Evolutionary conservation across 2,113 vertebrate species (phyloP), one percentile per base, ranked within the genome.

Genomic region (Ophiodon elongatus): DNA sequence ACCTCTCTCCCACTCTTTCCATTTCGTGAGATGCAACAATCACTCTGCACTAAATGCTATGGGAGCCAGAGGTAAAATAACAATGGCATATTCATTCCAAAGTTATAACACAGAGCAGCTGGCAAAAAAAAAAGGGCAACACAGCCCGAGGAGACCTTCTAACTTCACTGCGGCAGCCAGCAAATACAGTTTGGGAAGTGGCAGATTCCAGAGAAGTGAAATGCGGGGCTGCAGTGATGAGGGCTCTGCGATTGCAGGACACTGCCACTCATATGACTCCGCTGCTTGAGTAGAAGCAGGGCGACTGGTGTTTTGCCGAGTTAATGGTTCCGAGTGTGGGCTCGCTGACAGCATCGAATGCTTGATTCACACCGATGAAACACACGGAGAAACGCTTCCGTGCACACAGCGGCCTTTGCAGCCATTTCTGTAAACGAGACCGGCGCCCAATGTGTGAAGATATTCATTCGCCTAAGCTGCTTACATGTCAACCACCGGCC

Each of bases 1-100:
- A 77, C 6, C 69, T 23, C 60, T 10, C 45, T 33, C 66, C 37
- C 27, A 7, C 67, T 21, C 23, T 57, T 75, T 78, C 67, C 50
- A 33, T 86, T 86, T 83, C 90, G 71, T 47, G 73, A 85, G 84
- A 73, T 39, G 25, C 85, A 87, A 86, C 86, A 84, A 88, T 86
- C 85, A 80, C 66, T 89, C 69, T 70, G 74, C 43, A 50, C 78
- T 89, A 90, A 91, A 92, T 63, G 86, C 80, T 74, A n/a, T 23
- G 86, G 84, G 89, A 89, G 91, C 78, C 85, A 79, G 84, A 83
- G 82, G 91, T 86, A 82, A 83, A 91, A 92, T 86, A 91, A 92
- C 81, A 91, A 88, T 79, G 35, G 76, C 54, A 71, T 77, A 82
- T 86, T 88, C 56, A 78, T 82, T 87, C 74, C 64, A 69, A 63